Conservation (phyloP, 2,113 vertebrate genomes). For the Nothoprocta pentlandii region DNA sequence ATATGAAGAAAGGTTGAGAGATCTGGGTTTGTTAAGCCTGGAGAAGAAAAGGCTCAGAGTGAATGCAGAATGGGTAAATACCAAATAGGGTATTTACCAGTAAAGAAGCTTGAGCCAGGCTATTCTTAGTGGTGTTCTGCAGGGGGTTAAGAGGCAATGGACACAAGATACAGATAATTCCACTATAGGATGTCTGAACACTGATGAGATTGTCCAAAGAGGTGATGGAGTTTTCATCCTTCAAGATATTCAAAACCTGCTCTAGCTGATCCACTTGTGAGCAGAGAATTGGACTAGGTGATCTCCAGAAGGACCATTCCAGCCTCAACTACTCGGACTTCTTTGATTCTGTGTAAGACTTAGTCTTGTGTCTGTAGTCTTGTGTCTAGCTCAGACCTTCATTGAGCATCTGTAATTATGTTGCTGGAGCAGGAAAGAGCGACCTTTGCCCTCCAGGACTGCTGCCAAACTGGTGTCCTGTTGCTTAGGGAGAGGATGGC, state of each 20-base stretch:
- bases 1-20: neutral
- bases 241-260: neutral
- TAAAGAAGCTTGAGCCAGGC: neutral
- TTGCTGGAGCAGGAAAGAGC: neutral
- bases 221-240: neutral
- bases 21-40: neutral
- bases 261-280: neutral
- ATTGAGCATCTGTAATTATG: neutral
- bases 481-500: neutral
- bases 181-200: neutral
- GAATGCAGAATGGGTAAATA: too few species aligned
- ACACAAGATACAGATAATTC: neutral
- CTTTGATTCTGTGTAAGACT: neutral
- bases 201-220: neutral
- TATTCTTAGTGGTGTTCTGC: neutral
- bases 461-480: neutral
- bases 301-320: neutral
- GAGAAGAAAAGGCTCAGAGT: neutral
- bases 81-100: too few species aligned
- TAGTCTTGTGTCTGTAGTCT: neutral
- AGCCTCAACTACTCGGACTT: neutral
- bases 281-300: neutral
- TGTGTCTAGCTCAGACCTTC: neutral
- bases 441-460: neutral
- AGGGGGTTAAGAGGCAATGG: neutral